Evolutionary conservation across 2,113 vertebrate species (phyloP), one percentile per base, ranked within the genome.

Genomic region (Anarhynchus alexandrinus): DNA sequence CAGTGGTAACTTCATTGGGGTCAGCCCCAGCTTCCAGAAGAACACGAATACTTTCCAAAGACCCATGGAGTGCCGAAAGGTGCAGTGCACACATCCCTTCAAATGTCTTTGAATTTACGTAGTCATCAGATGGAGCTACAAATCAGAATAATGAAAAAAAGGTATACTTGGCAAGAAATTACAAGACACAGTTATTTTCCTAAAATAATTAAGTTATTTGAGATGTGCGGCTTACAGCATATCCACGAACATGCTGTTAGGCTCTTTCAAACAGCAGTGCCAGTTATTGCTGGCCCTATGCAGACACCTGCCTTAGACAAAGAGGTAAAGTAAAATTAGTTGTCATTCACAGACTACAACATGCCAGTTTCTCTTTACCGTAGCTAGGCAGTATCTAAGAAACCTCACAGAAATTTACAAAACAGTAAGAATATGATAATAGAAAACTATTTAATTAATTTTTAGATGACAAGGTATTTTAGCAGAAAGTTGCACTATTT

Each of bases 51-150:
- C 98, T 98, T 1, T 96, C 97, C 86, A 98, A 74, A 64, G 98
- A 98, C 45, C 99, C 99, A 2, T 87, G 95, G 85, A 93, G 96
- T 6, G 98, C 99, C 0, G 99, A 99, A 76, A 99, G 98, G 97
- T 99, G 99, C 82, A 99, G 96, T 0, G 99, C 98, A 5, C 98
- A 98, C 71, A 98, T 97, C 15, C 99, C 99, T 73, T 99, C 99
- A 14, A 99, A 99, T 0, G 99, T 99, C 96, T 98, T 95, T 6
- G 98, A 97, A 90, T 98, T 98, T 43, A 99, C 95, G 30, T 98
- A 99, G 64, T 89, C 81, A 18, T 96, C 95, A 57, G 98, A 97
- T 11, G 96, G 88, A 88, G 97, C 98, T 98, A 91, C 43, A 85
- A 49, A 77, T 54, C n/a, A 32, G 9, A 84, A 78, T 18, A 21